phyloP scores from a whole-genome alignment of 2,888 invertebrate genomes.

The Heliconius erato region DNA sequence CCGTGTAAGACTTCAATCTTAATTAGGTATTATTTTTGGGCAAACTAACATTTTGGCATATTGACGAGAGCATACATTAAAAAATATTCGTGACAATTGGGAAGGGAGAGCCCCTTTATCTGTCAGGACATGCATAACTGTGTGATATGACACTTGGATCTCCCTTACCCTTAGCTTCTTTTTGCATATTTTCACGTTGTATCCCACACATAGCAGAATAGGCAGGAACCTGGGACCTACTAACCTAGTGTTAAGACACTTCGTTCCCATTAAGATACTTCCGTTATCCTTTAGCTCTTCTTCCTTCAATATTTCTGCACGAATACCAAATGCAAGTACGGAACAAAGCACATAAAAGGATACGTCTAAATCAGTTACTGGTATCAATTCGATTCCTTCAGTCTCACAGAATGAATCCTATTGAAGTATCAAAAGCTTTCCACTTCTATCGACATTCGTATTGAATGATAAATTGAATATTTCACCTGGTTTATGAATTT shows the following conservation, averaged over 20 bases:
- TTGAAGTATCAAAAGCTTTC: slow-evolving; percentile 57
- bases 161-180: no score
- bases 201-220: neutral
- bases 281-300: neutral
- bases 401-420: slow-evolving; percentile 59
- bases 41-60: no score
- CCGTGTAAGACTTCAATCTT: no score
- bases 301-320: neutral
- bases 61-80: no score
- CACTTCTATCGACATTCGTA: slow-evolving; percentile 48
- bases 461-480: slow-evolving; percentile 26
- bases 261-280: neutral
- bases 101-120: no score
- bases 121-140: no score
- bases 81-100: no score
- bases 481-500: slow-evolving; percentile 11
- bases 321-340: neutral
- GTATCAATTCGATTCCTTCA: slow-evolving; percentile 63
- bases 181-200: no score
- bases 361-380: slow-evolving; percentile 63
- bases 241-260: neutral
- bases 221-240: neutral
- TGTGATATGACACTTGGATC: no score
- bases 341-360: slow-evolving; percentile 43
- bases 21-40: no score